Conservation (phyloP, 2,888 invertebrate species). For the Caenorhabditis angaria region DNA sequence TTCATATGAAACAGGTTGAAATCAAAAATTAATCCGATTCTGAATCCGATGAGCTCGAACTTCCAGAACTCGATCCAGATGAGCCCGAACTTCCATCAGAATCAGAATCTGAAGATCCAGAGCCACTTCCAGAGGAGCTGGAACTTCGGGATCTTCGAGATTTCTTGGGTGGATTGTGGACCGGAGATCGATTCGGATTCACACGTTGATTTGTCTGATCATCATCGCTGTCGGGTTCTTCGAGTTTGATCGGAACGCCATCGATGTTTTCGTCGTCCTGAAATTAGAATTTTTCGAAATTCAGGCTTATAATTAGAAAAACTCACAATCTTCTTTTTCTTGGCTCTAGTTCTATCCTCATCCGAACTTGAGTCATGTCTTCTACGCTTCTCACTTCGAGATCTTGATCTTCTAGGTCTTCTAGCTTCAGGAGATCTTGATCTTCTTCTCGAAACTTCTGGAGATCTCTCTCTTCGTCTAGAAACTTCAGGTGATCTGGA, state of each 20-base stretch:
- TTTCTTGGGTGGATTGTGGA: slow-evolving; percentile 5
- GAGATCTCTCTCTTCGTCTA: background rate
- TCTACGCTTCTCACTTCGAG: background rate
- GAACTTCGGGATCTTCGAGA: background rate
- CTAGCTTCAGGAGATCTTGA: background rate
- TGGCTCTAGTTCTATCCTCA: background rate
- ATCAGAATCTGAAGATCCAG: slow-evolving; percentile 10
- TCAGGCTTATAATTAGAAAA: background rate
- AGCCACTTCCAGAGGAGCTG: background rate
- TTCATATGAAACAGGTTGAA: too few relatives aligned
- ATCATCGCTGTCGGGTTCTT: slow-evolving; percentile 23
- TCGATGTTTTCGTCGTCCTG: slow-evolving; percentile 20
- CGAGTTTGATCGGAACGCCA: slow-evolving; percentile 17
- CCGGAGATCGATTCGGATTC: slow-evolving; percentile 9
- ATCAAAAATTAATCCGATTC: slow-evolving; percentile 13
- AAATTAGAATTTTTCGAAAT: slow-evolving; percentile 5
- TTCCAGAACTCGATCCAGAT: too few relatives aligned
- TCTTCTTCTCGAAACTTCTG: slow-evolving; percentile 7
- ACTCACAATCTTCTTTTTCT: background rate
- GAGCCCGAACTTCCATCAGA: slow-evolving; percentile 17
- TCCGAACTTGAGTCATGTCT: slow-evolving; percentile 12
- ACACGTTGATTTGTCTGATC: background rate
- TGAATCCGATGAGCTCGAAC: slow-evolving; percentile 11
- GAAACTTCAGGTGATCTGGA: background rate
- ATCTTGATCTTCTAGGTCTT: background rate